A percentile compares a stretch with the other conserved stretches of the same genome.
phyloP scores from a whole-genome alignment of 2,113 vertebrate species.

The Psettodes erumei region DNA sequence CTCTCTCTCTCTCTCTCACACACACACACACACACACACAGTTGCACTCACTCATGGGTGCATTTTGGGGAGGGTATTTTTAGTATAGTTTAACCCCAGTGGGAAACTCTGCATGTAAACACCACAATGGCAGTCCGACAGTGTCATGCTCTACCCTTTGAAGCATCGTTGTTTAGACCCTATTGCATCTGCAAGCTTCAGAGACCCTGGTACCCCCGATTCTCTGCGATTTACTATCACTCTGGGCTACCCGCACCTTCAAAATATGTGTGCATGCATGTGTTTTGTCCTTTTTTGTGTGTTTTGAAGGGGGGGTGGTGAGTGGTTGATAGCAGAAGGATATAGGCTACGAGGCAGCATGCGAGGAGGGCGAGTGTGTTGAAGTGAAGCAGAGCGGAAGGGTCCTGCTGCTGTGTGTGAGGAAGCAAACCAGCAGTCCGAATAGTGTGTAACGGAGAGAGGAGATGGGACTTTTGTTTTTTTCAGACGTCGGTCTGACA shows the following conservation, averaged over 20 bases:
- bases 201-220: slow-evolving; percentile 19
- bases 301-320: background rate
- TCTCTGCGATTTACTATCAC: background rate
- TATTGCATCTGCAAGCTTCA: slow-evolving; percentile 35
- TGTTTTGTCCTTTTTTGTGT: background rate
- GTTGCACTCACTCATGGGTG: slow-evolving; percentile 37
- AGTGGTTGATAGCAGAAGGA: slow-evolving; percentile 8
- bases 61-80: slow-evolving; percentile 73
- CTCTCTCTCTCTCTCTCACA: slow-evolving; percentile 1
- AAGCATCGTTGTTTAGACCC: slow-evolving; percentile 32
- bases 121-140: slow-evolving; percentile 50
- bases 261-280: background rate
- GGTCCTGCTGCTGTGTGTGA: slow-evolving; percentile 50
- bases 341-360: slow-evolving; percentile 5
- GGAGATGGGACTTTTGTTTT: slow-evolving; percentile 19
- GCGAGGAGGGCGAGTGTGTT: slow-evolving; percentile 23
- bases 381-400: slow-evolving; percentile 60
- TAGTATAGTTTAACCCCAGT: slow-evolving; percentile 66
- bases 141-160: slow-evolving; percentile 34
- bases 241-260: slow-evolving; percentile 4
- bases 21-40: too few species aligned
- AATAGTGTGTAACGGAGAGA: slow-evolving; percentile 33
- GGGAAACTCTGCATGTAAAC: slow-evolving; percentile 57
- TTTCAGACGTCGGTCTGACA: background rate
- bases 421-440: slow-evolving; percentile 42